A percentile compares a stretch with the other conserved stretches of the same genome.
Conservation (phyloP, 2,113 vertebrate genomes). For the Myrmecobius fasciatus region DNA sequence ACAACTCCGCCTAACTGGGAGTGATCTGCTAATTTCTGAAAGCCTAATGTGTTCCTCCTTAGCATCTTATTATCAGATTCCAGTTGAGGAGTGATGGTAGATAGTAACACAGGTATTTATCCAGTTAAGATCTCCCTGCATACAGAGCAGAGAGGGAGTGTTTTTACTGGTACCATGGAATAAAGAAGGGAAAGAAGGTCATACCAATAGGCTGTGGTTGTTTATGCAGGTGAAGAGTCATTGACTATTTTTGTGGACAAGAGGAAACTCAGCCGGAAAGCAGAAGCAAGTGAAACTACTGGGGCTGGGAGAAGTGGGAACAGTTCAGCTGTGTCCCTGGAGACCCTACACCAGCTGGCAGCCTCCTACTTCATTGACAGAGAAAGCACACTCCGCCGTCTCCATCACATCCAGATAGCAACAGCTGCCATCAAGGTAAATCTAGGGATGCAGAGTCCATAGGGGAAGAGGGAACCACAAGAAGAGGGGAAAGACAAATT, state of each 20-base stretch:
- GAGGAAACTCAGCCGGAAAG: conserved; percentile 93
- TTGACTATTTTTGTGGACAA: conserved; percentile 99
- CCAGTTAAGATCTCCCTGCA: background rate
- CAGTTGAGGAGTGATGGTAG: background rate
- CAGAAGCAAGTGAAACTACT: conserved; percentile 80
- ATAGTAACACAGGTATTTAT: background rate
- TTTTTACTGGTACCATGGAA: background rate
- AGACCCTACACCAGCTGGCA: conserved; percentile 96
- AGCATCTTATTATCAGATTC: background rate
- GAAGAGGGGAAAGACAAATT: background rate
- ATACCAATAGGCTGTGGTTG: accelerated
- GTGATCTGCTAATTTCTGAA: background rate
- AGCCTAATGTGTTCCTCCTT: background rate
- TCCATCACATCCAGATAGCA: conserved; percentile 98
- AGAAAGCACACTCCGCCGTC: conserved; percentile 94
- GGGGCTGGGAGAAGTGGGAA: conserved; percentile 81
- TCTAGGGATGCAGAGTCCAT: background rate
- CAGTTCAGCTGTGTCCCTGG: conserved; percentile 92
- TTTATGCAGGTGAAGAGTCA: conserved; percentile 93
- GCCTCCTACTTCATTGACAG: conserved; percentile 99
- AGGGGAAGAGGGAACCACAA: background rate
- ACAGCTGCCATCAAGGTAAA: conserved; percentile 97
- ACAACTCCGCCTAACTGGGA: background rate
- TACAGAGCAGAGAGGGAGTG: background rate
- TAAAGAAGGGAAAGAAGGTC: background rate